Evolutionary conservation across 2,113 vertebrate species (phyloP).

Genomic region (Perognathus longimembris): DNA sequence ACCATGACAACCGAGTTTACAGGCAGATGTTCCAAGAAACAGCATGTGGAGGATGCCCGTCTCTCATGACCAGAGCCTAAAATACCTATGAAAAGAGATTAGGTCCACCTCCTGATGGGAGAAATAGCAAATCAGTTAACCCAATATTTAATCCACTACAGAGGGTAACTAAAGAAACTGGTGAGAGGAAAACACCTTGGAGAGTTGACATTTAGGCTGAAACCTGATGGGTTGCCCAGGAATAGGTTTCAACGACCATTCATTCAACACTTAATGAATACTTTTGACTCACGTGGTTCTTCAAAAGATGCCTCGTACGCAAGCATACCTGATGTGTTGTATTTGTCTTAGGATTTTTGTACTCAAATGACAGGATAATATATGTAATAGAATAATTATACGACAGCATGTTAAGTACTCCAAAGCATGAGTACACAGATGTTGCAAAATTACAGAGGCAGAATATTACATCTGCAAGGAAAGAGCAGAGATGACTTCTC

Average conservation of each 20-base stretch:
- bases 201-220: neutral
- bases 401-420: neutral
- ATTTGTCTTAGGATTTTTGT: neutral
- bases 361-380: neutral
- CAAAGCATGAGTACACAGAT: neutral
- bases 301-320: neutral
- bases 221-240: neutral
- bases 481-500: neutral
- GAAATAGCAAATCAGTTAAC: neutral
- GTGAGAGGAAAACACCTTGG: neutral
- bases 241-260: neutral
- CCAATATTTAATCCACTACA: neutral
- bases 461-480: neutral
- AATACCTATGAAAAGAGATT: neutral
- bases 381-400: constrained; percentile 7
- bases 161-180: neutral
- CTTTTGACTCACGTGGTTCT: neutral
- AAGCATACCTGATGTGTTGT: neutral
- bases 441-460: neutral
- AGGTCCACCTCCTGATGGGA: neutral
- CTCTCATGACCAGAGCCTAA: neutral
- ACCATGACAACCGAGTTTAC: neutral
- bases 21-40: neutral
- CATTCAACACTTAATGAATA: neutral
- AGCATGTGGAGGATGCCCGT: neutral